These are phyloP conservation scores for Bombus breviceps DNA, from an alignment of 1,140 invertebrate genomes.

Conservation along the genomic window DNA sequence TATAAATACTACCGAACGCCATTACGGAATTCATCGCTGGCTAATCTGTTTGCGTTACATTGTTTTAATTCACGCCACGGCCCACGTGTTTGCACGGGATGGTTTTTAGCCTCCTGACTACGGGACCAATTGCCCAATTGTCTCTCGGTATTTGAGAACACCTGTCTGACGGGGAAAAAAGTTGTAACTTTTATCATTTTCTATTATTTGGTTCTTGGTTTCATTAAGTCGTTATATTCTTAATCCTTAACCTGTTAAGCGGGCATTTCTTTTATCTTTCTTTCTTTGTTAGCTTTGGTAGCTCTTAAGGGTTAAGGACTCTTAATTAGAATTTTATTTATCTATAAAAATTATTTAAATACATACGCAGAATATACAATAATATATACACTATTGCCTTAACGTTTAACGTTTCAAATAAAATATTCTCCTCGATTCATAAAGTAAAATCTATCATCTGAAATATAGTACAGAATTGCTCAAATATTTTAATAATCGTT, in stretches of 20 bases:
- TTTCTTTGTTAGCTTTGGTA: too few species aligned
- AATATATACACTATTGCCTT: too few species aligned
- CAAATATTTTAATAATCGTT: too few species aligned
- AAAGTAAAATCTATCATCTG: too few species aligned
- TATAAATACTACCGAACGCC: slow-evolving; percentile 45
- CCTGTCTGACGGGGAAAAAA: neutral
- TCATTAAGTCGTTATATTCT: neutral
- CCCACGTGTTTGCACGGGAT: slow-evolving; percentile 19
- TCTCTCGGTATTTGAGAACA: neutral
- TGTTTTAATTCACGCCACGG: slow-evolving; percentile 37
- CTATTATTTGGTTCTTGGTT: neutral
- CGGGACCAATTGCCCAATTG: neutral
- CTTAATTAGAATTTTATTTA: too few species aligned
- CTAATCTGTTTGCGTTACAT: slow-evolving; percentile 54
- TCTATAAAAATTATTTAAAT: too few species aligned
- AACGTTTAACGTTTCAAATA: too few species aligned
- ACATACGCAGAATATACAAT: too few species aligned
- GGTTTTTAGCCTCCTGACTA: neutral
- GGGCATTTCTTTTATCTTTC: too few species aligned
- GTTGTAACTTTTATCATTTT: neutral
- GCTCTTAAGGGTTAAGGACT: too few species aligned
- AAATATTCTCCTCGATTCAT: too few species aligned
- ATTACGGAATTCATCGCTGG: slow-evolving; percentile 38
- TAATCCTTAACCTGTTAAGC: neutral
- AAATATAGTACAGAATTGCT: too few species aligned